These are phyloP conservation scores for Drosophila cracens DNA, from an alignment of 2,888 invertebrate species.

Conservation along the genomic window DNA sequence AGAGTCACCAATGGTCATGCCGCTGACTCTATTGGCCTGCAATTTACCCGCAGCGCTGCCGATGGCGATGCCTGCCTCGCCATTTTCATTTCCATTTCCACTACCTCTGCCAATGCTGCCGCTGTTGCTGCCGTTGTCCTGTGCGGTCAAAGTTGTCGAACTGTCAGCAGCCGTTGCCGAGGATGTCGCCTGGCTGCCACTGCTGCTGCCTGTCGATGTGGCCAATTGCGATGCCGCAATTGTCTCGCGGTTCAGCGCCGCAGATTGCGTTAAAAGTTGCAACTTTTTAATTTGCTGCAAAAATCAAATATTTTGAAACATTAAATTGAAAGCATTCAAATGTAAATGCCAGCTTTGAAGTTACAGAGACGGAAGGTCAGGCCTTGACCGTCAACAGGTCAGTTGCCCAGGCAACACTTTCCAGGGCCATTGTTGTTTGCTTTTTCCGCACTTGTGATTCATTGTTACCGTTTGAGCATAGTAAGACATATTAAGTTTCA, in stretches of 20 bases:
- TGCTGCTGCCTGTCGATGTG: conserved; percentile 80
- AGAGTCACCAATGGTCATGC: conserved; percentile 18
- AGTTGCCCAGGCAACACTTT: conserved; percentile 27
- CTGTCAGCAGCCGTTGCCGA: conserved; percentile 71
- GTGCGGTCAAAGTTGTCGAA: conserved; percentile 72
- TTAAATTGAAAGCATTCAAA: conserved; percentile 18
- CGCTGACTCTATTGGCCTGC: conserved; percentile 46
- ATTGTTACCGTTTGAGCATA: not conserved
- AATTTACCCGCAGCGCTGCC: conserved; percentile 64
- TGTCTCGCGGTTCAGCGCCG: conserved; percentile 84
- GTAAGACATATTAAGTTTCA: conserved; percentile 4
- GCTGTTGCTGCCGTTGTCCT: conserved; percentile 48
- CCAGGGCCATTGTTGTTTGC: not conserved
- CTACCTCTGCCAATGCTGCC: conserved; percentile 29
- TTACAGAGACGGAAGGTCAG: not conserved
- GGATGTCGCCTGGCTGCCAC: conserved; percentile 64
- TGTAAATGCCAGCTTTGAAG: conserved; percentile 11
- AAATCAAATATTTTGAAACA: conserved; percentile 12
- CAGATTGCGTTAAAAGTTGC: conserved; percentile 85
- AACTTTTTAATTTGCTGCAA: conserved; percentile 85
- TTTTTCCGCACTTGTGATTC: not conserved
- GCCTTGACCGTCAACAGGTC: conserved; percentile 19
- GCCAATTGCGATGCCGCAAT: conserved; percentile 85
- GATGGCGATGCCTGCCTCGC: conserved; percentile 64
- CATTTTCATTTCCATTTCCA: conserved; percentile 24